Evolutionary conservation across 2,888 invertebrate species (phyloP).

Genomic region (Candidula unifasciata): DNA sequence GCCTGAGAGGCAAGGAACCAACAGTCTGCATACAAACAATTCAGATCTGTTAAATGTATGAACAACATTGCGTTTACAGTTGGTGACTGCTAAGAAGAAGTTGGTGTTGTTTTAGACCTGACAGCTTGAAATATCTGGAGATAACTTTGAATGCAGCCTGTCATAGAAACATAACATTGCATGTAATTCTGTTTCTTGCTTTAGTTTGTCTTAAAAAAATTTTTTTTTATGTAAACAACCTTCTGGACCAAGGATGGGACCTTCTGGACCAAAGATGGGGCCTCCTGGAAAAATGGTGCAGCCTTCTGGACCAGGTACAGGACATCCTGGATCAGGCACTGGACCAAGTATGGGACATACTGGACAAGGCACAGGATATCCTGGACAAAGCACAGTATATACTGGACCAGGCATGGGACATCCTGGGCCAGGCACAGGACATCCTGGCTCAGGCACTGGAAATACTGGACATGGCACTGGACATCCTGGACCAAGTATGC

Average conservation of each 20-base stretch:
- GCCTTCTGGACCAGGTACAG: slow-evolving; percentile 64
- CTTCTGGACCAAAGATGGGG: slow-evolving; percentile 1
- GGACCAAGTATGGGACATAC: slow-evolving; percentile 78
- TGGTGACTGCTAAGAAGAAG: too few relatives aligned
- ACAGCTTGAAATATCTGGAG: too few relatives aligned
- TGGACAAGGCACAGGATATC: slow-evolving; percentile 28
- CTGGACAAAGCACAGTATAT: slow-evolving; percentile 65
- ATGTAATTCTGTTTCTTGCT: too few relatives aligned
- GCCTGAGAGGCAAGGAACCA: too few relatives aligned
- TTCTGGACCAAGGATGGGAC: slow-evolving; percentile 53
- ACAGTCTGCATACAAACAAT: too few relatives aligned
- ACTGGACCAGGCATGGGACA: slow-evolving; percentile 72
- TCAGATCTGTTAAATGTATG: too few relatives aligned
- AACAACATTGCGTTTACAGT: too few relatives aligned
- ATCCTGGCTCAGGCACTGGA: slow-evolving; percentile 64
- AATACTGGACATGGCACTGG: slow-evolving; percentile 60
- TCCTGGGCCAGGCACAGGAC: slow-evolving; percentile 75
- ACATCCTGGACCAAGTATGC: slow-evolving; percentile 57
- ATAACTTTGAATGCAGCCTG: too few relatives aligned
- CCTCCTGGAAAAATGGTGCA: slow-evolving; percentile 57
- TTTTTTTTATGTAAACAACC: too few relatives aligned
- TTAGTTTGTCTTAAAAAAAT: too few relatives aligned
- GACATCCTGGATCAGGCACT: slow-evolving; percentile 70
- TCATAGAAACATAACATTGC: too few relatives aligned
- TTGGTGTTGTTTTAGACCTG: too few relatives aligned